Evolutionary conservation across 2,113 vertebrate genomes (phyloP).

Genomic region (Oriolus oriolus): DNA sequence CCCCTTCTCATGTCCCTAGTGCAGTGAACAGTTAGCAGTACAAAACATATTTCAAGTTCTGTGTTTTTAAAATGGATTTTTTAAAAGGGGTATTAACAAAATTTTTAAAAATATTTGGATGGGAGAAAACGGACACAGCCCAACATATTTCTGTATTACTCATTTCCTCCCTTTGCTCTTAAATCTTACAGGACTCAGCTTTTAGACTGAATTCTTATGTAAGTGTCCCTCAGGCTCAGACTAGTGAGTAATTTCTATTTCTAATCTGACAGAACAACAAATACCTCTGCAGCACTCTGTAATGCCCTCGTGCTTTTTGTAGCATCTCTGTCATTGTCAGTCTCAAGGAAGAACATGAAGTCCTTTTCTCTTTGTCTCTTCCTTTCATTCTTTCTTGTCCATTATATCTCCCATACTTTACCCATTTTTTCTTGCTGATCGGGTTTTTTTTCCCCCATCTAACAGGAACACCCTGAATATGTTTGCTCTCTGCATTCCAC

Average conservation of each 20-base stretch:
- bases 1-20: background rate
- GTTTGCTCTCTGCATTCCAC: background rate
- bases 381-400: background rate
- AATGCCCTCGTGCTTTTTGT: background rate
- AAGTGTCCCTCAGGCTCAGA: background rate
- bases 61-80: background rate
- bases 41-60: background rate
- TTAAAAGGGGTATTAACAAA: background rate
- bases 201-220: background rate
- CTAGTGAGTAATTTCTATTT: background rate
- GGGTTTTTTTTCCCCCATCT: rapidly evolving
- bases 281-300: background rate
- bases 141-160: background rate
- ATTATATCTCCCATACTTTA: background rate
- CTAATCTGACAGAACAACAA: constrained; percentile 3
- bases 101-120: background rate
- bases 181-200: background rate
- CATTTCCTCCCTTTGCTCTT: background rate
- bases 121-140: background rate
- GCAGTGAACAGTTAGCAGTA: background rate
- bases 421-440: background rate
- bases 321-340: background rate
- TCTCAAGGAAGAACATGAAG: background rate
- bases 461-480: background rate
- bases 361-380: background rate